A percentile compares a stretch with the other conserved stretches of the same genome.
Evolutionary conservation across 2,797 vertebrate species (phyloP).

Genomic region (Argyrosomus regius): DNA sequence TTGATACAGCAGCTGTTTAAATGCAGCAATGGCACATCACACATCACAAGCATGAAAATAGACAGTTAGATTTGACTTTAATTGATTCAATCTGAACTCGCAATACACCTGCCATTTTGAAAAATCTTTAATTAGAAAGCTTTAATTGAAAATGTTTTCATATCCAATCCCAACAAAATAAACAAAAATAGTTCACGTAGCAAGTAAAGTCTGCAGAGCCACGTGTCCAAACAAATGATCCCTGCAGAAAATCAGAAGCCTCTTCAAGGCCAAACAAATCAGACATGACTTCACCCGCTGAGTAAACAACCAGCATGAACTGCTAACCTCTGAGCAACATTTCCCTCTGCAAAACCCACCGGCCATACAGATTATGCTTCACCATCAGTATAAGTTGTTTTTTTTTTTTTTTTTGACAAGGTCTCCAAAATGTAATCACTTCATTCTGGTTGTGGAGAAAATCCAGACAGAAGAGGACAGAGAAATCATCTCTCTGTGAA

Average conservation of each 20-base stretch:
- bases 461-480: constrained; percentile 6
- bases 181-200: neutral
- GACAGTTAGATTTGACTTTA: neutral
- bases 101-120: neutral
- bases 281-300: constrained; percentile 27
- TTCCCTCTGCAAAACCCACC: constrained; percentile 18
- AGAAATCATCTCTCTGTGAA: constrained; percentile 5
- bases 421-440: constrained; percentile 18
- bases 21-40: neutral
- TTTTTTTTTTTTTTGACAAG: constrained; percentile 1
- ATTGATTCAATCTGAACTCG: neutral
- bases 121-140: neutral
- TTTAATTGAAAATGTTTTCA: neutral
- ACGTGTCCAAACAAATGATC: neutral
- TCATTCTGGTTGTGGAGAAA: constrained; percentile 2
- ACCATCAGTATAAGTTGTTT: neutral
- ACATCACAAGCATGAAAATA: neutral
- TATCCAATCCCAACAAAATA: neutral
- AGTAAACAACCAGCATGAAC: constrained; percentile 34
- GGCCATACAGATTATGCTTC: neutral
- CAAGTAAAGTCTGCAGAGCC: neutral
- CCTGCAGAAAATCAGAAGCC: constrained; percentile 25
- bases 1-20: neutral
- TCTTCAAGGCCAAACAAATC: constrained; percentile 44
- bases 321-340: constrained; percentile 14